Evolutionary conservation across 2,113 vertebrate species (phyloP), one percentile per base, ranked within the genome.

Genomic region (Oreochromis aureus): DNA sequence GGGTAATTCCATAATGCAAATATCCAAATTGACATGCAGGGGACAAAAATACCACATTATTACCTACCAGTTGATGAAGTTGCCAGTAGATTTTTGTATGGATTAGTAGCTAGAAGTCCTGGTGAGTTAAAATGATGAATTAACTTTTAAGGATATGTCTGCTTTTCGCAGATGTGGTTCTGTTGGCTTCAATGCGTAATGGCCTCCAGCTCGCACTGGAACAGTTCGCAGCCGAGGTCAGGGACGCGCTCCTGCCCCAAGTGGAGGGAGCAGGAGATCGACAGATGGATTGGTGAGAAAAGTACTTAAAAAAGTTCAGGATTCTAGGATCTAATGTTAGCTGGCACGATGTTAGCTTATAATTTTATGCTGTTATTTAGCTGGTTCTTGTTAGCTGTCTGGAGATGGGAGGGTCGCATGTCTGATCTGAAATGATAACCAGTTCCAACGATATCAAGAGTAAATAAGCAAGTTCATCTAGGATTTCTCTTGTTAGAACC

Each of bases 391-490:
- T 39, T 39, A 39, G 32, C 61, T 39, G 18, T 66, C 18, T 66
- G 61, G 18, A 66, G 61, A 66, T n/a, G 18, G 32, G 32, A 66
- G 61, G 18, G 61, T 66, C 18, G 10, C 10, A 66, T n/a, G 61
- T 66, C 34, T 34, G 30, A 34, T 63, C 59, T 66, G 10, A 39
- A 66, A 66, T n/a, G 18, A 39, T 66, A n/a, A 66, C 19, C 34
- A 22, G 6, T 8, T 12, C 18, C 61, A n/a, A 66, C 10, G 1
- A 66, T 66, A 39, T 66, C 12, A 39, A 39, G 6, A 66, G 19
- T 66, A 66, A 66, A 66, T 66, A 66, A 66, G 6, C 19, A 66
- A 66, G 61, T 66, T 66, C 34, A 66, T 66, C 10, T 22, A 39
- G 34, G 61, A 66, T 39, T 66, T 66, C 11, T 66, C 10, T n/a